A percentile compares a stretch with the other conserved stretches of the same genome.
Evolutionary conservation across 2,797 vertebrate genomes (phyloP).

Genomic region (Manis crassicaudata): DNA sequence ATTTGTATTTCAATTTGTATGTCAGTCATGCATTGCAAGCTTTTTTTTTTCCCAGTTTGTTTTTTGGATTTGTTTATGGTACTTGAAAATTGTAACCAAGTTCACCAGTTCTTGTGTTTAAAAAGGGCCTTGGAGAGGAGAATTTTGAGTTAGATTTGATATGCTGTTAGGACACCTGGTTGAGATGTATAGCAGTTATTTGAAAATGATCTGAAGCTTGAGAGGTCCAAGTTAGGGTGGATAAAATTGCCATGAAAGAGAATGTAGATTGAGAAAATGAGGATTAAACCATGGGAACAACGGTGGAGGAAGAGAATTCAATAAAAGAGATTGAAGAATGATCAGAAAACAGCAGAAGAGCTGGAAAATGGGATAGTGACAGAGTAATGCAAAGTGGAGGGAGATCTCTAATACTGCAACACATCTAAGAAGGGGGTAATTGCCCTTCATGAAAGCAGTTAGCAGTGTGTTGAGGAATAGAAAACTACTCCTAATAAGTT

Average conservation of each 20-base stretch:
- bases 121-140: not conserved
- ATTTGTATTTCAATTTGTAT: not conserved
- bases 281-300: not conserved
- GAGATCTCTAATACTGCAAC: not conserved
- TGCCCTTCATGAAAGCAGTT: slow-evolving; percentile 23
- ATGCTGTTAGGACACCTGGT: not conserved
- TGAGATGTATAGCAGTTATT: slow-evolving; percentile 17
- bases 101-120: not conserved
- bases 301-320: slow-evolving; percentile 8
- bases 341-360: slow-evolving; percentile 39
- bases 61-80: slow-evolving; percentile 22
- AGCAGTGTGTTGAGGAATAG: not conserved
- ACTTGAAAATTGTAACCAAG: slow-evolving; percentile 38
- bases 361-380: not conserved
- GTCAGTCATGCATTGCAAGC: not conserved
- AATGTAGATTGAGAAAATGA: slow-evolving; percentile 36
- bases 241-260: slow-evolving; percentile 51
- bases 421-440: not conserved
- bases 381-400: not conserved
- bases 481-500: not conserved
- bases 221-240: slow-evolving; percentile 32
- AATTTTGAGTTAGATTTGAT: slow-evolving; percentile 66
- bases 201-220: slow-evolving; percentile 6
- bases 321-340: not conserved
- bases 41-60: not conserved